These are phyloP conservation scores for Nymphalis urticae DNA, from an alignment of 2,888 invertebrate species.

Conservation along the genomic window DNA sequence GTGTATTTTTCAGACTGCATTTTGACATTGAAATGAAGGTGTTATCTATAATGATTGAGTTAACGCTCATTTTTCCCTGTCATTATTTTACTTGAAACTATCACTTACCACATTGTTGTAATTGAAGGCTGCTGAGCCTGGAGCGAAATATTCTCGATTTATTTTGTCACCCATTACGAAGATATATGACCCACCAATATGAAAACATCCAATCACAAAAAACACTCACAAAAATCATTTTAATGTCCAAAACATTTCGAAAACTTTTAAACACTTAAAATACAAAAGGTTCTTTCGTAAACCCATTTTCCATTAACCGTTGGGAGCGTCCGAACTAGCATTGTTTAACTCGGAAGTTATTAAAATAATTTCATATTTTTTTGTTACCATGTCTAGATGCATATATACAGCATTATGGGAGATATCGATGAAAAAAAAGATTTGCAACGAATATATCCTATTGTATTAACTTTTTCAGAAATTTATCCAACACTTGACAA, in stretches of 20 bases:
- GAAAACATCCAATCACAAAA: slow-evolving; percentile 44
- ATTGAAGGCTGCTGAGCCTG: slow-evolving; percentile 72
- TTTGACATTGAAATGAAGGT: no score
- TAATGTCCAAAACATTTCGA: slow-evolving; percentile 43
- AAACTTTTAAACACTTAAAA: slow-evolving; percentile 41
- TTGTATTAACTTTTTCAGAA: slow-evolving; percentile 18
- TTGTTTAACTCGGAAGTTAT: slow-evolving; percentile 43
- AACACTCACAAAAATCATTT: slow-evolving; percentile 49
- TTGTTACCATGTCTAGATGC: neutral
- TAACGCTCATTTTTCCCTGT: no score
- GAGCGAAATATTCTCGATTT: slow-evolving; percentile 70
- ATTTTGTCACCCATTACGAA: slow-evolving; percentile 71
- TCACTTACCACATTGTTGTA: slow-evolving; percentile 77
- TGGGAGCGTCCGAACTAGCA: slow-evolving; percentile 70
- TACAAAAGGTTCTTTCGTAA: slow-evolving; percentile 41
- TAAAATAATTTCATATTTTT: slow-evolving; percentile 3
- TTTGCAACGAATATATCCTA: neutral
- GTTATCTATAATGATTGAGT: no score
- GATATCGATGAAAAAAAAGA: neutral
- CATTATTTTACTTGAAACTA: slow-evolving; percentile 6
- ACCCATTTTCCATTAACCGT: slow-evolving; percentile 45
- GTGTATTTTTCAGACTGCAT: no score
- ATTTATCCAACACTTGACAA: slow-evolving; percentile 44
- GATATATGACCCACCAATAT: slow-evolving; percentile 26
- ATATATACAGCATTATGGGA: neutral